Conservation (phyloP, 1,140 invertebrate species). For the Caenorhabditis inopinata region DNA sequence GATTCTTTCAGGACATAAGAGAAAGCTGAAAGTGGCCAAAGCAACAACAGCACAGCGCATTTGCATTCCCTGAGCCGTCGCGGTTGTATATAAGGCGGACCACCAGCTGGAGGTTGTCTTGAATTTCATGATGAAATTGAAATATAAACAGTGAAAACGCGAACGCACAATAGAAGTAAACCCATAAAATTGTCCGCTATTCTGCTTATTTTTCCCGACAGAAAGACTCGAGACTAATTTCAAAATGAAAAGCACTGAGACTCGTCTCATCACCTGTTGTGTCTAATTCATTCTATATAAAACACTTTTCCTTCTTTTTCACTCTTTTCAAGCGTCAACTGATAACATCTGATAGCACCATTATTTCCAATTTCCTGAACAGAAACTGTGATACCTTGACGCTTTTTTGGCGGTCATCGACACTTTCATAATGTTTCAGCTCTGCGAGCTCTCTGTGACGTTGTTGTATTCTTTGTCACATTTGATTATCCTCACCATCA, state of each 20-base stretch:
- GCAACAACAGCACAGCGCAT: too few species aligned
- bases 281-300: neutral
- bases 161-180: neutral
- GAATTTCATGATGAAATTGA: neutral
- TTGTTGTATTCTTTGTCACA: neutral
- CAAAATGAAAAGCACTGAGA: neutral
- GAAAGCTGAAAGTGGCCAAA: too few species aligned
- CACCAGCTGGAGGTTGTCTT: neutral
- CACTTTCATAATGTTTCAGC: neutral
- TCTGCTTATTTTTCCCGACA: too few species aligned
- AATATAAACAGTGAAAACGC: neutral
- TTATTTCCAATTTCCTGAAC: conserved; percentile 14
- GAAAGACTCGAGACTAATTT: conserved; percentile 1
- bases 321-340: neutral
- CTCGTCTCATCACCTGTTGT: neutral
- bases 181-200: neutral
- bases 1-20: too few species aligned
- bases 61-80: too few species aligned
- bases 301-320: neutral
- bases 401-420: conserved; percentile 17
- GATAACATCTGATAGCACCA: conserved; percentile 23
- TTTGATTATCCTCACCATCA: conserved; percentile 13
- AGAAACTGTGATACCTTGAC: too few species aligned
- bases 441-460: neutral
- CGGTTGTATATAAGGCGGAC: too few species aligned